These are phyloP conservation scores for Dufourea novaeangliae DNA, from an alignment of 1,140 invertebrate species.

Conservation along the genomic window DNA sequence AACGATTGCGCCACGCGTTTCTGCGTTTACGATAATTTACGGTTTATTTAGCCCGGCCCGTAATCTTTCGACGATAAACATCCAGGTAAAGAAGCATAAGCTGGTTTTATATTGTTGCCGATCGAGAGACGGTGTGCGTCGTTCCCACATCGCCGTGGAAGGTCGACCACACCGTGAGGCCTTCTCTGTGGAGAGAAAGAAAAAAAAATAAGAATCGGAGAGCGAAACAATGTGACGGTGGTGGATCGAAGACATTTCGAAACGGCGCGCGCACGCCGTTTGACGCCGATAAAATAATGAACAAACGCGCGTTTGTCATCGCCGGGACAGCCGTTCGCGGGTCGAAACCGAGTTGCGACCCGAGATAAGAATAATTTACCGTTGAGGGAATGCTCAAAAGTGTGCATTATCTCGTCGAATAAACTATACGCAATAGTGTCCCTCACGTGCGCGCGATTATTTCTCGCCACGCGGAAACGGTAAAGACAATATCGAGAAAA, in stretches of 20 bases:
- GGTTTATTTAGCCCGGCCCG: constrained; percentile 32
- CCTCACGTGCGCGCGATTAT: constrained; percentile 22
- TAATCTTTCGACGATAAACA: constrained; percentile 41
- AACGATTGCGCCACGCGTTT: constrained; percentile 20
- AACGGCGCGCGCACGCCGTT: constrained; percentile 51
- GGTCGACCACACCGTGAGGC: neutral
- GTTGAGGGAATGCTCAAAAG: constrained; percentile 29
- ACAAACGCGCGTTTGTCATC: constrained; percentile 62
- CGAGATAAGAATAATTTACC: constrained; percentile 49
- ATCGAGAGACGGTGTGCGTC: neutral
- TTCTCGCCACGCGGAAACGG: constrained; percentile 48
- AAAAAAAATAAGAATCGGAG: neutral
- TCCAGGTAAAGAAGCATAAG: neutral
- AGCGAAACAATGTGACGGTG: constrained; percentile 41
- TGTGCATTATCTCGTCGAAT: constrained; percentile 41
- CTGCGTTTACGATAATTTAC: constrained; percentile 34
- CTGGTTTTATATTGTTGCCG: constrained; percentile 32
- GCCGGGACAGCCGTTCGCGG: constrained; percentile 37
- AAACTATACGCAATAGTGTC: constrained; percentile 13
- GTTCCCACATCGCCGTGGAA: constrained; percentile 29
- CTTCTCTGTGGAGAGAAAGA: no score
- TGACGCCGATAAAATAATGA: constrained; percentile 63
- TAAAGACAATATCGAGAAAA: constrained; percentile 51
- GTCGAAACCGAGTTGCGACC: constrained; percentile 7
- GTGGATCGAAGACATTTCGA: constrained; percentile 45